A percentile compares a stretch with the other conserved stretches of the same genome.
phyloP scores from a whole-genome alignment of 2,888 invertebrate species.

The Leptura quadrifasciata region DNA sequence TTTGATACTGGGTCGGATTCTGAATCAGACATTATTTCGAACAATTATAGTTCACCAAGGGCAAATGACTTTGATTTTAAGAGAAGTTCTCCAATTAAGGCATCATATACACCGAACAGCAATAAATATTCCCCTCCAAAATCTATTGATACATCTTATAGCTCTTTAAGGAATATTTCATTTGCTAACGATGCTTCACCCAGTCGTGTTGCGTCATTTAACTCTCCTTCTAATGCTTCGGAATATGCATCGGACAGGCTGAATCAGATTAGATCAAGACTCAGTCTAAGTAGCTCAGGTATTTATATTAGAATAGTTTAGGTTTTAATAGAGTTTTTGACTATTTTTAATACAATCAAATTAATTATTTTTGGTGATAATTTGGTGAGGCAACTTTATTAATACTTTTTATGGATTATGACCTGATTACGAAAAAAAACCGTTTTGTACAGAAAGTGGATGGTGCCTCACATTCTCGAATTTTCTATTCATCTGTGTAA shows the following conservation, averaged over 20 bases:
- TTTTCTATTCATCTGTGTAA: no score
- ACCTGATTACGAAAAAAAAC: no score
- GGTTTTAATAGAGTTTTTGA: no score
- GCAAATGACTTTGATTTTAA: conserved; percentile 50
- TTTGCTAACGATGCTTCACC: conserved; percentile 71
- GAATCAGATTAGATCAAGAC: conserved; percentile 77
- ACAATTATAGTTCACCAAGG: conserved; percentile 45
- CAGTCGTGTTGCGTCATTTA: conserved; percentile 68
- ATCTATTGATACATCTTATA: conserved; percentile 71
- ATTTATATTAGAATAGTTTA: conserved; percentile 35
- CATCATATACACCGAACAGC: conserved; percentile 73
- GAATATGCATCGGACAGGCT: conserved; percentile 75
- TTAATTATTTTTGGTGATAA: no score
- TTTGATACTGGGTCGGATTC: conserved; percentile 84
- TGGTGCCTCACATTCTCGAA: no score
- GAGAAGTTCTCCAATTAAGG: conserved; percentile 65
- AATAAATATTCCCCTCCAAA: conserved; percentile 68
- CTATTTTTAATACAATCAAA: no score
- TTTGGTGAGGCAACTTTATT: no score
- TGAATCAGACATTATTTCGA: conserved; percentile 77
- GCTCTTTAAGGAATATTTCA: conserved; percentile 53
- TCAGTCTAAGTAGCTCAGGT: conserved; percentile 75
- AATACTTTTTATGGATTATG: no score
- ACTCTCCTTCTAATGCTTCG: conserved; percentile 61
- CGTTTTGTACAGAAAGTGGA: no score